These are phyloP conservation scores for Vombatus ursinus DNA, from an alignment of 2,113 vertebrate species.

Conservation along the genomic window DNA sequence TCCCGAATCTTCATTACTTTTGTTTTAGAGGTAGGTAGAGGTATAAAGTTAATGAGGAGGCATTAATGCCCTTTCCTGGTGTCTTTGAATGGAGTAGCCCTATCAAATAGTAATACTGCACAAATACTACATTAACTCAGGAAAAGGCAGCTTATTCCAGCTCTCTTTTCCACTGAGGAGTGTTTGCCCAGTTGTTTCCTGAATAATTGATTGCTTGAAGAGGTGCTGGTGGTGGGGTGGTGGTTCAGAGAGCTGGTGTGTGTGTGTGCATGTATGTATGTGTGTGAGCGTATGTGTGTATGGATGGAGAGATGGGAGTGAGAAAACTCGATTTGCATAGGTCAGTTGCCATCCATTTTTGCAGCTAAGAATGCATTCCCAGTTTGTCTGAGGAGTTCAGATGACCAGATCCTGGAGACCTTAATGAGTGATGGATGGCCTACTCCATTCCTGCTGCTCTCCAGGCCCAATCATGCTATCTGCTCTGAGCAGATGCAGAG, in stretches of 20 bases:
- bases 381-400: neutral
- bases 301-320: neutral
- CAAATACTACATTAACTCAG: neutral
- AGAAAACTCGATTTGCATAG: neutral
- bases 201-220: neutral
- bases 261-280: neutral
- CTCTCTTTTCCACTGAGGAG: neutral
- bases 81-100: neutral
- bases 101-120: neutral
- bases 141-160: neutral
- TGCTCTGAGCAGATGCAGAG: constrained; percentile 20
- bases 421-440: neutral
- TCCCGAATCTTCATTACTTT: neutral
- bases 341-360: constrained; percentile 18
- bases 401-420: constrained; percentile 1
- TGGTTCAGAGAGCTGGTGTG: constrained; percentile 11
- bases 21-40: neutral
- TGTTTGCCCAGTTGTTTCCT: neutral
- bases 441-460: neutral
- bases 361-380: constrained; percentile 33
- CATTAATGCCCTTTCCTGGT: neutral
- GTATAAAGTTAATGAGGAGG: constrained; percentile 43
- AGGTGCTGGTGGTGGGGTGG: neutral
- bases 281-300: neutral
- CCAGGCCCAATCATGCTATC: constrained; percentile 22